Evolutionary conservation across 2,113 vertebrate species (phyloP), one percentile per base, ranked within the genome.

Genomic region (Columba livia): DNA sequence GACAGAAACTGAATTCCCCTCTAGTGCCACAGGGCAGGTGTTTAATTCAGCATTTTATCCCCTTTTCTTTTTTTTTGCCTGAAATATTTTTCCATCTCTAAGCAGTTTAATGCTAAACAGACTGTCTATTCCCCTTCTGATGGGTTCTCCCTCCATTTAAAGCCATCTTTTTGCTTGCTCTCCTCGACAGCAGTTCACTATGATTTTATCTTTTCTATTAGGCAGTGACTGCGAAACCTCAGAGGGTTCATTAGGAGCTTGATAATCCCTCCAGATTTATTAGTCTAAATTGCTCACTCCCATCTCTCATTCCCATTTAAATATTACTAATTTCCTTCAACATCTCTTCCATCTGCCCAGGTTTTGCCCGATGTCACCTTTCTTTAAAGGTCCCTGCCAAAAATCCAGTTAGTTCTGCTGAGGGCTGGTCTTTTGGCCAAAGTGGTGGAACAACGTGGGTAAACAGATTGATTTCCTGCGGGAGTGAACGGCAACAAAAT

Each of bases 241-340:
- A 70, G 92, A 94, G 95, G 96, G 93, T 97, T 98, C 97, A 97
- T 98, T 98, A 98, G 96, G 60, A 90, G 93, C 93, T 90, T 94
- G 95, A 96, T 97, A 97, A 98, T 97, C 96, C 97, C 96, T 95
- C 92, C 94, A 97, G 97, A 98, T 98, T 98, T 98, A 98, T 98
- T 96, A 97, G 90, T 42, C 96, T 96, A 95, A 95, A 97, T 84
- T 58, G 83, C 92, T 93, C 91, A 51, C 89, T 97, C 93, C 89
- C 79, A 81, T 97, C 95, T 94, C 91, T 92, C 87, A 58, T 89
- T 44, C 81, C 88, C 88, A 89, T 96, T 97, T 92, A 97, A 97
- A 96, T 83, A 89, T 94, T 91, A 96, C 86, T 96, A 89, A 96
- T 96, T 83, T 86, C 91, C 87, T 95, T 93, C 87, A 95, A 95